Evolutionary conservation across 2,113 vertebrate species (phyloP).

Genomic region (Stomatorhinus ivindoensis): DNA sequence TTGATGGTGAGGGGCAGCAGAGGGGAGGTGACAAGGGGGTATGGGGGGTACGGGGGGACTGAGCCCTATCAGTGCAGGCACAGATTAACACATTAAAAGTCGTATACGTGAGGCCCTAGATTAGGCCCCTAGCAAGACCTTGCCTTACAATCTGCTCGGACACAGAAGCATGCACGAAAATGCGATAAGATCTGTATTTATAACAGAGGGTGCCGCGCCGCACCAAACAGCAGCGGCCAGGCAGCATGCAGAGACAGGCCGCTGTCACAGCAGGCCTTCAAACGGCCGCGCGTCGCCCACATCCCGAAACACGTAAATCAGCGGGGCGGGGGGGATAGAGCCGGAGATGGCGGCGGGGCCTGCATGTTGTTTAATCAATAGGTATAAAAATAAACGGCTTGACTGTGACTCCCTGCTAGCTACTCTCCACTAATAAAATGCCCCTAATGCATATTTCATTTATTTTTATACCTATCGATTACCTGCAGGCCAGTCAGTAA

Average conservation of each 20-base stretch:
- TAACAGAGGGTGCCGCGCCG: neutral
- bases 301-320: constrained; percentile 61
- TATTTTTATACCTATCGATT: constrained; percentile 81
- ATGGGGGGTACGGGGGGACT: constrained; percentile 3
- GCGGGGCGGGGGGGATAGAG: constrained; percentile 39
- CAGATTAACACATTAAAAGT: constrained; percentile 58
- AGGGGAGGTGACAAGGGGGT: neutral
- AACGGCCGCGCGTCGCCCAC: constrained; percentile 6
- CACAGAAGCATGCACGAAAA: neutral
- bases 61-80: constrained; percentile 43
- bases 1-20: neutral
- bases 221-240: neutral
- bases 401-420: constrained; percentile 65
- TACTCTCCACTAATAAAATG: constrained; percentile 71
- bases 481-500: constrained; percentile 76
- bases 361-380: constrained; percentile 76
- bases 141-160: neutral
- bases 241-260: neutral
- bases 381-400: constrained; percentile 74
- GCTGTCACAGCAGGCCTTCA: neutral
- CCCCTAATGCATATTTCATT: constrained; percentile 79
- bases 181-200: neutral
- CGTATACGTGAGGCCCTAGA: constrained; percentile 27
- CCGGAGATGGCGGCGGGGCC: constrained; percentile 51
- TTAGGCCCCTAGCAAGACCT: neutral